Base-by-base conservation (phyloP, 2,113 vertebrate genomes). In the Vombatus ursinus region DNA sequence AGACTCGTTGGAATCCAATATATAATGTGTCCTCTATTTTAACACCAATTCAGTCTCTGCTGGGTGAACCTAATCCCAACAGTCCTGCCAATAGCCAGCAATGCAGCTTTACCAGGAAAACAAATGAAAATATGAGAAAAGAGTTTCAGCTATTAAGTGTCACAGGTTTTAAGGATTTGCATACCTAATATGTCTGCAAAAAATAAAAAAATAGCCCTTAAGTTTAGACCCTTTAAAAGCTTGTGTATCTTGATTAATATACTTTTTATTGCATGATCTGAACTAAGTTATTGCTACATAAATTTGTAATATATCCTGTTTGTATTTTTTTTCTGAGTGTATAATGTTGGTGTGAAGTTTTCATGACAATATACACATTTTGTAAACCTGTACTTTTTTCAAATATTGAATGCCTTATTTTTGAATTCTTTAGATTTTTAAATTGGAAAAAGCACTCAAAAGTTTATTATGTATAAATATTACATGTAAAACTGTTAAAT, bases 51-150 rank as follows among this genome's bases (percentile, higher is more conserved):
- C 99, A 99, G 99, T 99, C 99, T 93, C 99, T 99, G 98, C 98
- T 99, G 98, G 99, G 99, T 94, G 99, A 99, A 98, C 99, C 99
- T 0, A 99, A 99, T 97, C 99, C 99, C 77, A 99, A 99, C 98
- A 99, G 99, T 97, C 99, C 99, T 61, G 99, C 99, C 54, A 99
- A 99, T 98, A 99, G 99, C 97, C 99, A 99, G 99, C 99, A 11
- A 99, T 99, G 96, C 99, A 99, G 96, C 99, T 99, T 97, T 99
- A 99, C 98, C 99, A 99, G 98, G 99, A 99, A 98, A 99, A 99
- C 98, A 99, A 99, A 98, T 99, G 99, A 54, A 99, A 99, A 98
- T 99, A 99, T 51, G 99, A 99, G 98, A 99, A 99, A 98, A 99
- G 99, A 98, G 99, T 99, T 98, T 99, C 99, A 90, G 99, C 99